Conservation (phyloP, 35 echinoderm and acorn worm species). For the Antedon bifida region DNA sequence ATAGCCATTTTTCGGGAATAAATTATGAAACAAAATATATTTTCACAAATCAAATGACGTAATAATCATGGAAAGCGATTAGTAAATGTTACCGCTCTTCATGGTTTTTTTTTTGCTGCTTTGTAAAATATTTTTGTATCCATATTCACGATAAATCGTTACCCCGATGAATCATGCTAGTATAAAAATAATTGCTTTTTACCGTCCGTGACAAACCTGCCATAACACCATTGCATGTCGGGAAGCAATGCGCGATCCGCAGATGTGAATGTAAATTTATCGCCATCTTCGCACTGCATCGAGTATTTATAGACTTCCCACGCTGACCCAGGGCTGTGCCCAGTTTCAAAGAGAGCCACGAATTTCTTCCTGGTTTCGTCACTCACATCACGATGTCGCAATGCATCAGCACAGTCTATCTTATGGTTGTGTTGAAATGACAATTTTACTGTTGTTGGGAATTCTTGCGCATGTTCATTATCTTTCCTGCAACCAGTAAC, state of each 20-base stretch:
- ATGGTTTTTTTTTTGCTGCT: no score
- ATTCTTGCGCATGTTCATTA: not conserved
- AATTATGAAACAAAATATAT: no score
- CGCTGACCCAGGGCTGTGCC: conserved; percentile 24
- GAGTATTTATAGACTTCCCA: conserved; percentile 25
- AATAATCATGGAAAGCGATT: no score
- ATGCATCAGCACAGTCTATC: conserved; percentile 22
- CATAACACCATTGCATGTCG: conserved; percentile 45
- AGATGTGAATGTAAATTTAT: conserved; percentile 12
- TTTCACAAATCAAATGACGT: no score
- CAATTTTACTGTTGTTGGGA: conserved; percentile 13
- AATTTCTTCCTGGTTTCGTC: conserved; percentile 12
- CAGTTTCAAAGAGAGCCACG: conserved; percentile 15
- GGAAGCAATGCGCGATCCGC: conserved; percentile 27
- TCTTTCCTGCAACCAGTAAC: not conserved
- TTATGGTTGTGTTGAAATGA: conserved; percentile 26
- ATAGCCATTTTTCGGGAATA: no score
- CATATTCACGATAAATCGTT: no score
- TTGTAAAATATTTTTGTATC: no score
- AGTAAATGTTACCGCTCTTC: no score
- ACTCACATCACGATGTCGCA: conserved; percentile 17
- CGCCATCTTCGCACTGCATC: conserved; percentile 21
- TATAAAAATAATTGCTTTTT: no score
- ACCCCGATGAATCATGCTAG: no score
- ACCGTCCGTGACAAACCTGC: no score